phyloP scores from a whole-genome alignment of 2,888 invertebrate genomes.

The Cordylochernes scorpioides region DNA sequence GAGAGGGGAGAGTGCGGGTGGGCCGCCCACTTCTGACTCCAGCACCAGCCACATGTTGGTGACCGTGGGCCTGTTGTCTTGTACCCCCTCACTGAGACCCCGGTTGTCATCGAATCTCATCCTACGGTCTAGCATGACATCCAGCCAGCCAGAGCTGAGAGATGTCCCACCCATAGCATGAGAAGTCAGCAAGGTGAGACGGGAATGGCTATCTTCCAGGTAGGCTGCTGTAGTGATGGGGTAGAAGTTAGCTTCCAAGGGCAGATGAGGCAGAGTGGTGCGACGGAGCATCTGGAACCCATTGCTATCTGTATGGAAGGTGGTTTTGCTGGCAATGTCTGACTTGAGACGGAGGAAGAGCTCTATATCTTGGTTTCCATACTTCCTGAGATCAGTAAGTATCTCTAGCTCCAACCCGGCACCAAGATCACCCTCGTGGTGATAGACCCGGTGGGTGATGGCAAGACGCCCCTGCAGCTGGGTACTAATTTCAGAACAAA shows the following conservation, averaged over 20 bases:
- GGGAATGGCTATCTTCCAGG: slow-evolving; percentile 36
- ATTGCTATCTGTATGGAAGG: slow-evolving; percentile 49
- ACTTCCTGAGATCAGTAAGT: slow-evolving; percentile 20
- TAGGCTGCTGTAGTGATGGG: slow-evolving; percentile 78
- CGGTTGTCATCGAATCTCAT: slow-evolving; percentile 79
- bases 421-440: slow-evolving; percentile 37
- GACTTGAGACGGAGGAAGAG: slow-evolving; percentile 81
- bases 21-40: slow-evolving; percentile 27
- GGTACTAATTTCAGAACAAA: slow-evolving; percentile 49
- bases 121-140: slow-evolving; percentile 78
- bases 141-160: slow-evolving; percentile 60
- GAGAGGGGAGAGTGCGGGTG: slow-evolving; percentile 35
- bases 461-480: slow-evolving; percentile 37
- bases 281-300: slow-evolving; percentile 70
- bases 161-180: slow-evolving; percentile 65
- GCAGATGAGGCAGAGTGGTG: slow-evolving; percentile 41
- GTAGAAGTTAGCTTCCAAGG: slow-evolving; percentile 81
- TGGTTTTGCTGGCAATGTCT: slow-evolving; percentile 39
- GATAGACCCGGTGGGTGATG: slow-evolving; percentile 50
- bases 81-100: slow-evolving; percentile 78
- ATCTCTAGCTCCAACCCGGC: slow-evolving; percentile 51
- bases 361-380: slow-evolving; percentile 28
- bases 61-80: slow-evolving; percentile 43
- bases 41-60: slow-evolving; percentile 51
- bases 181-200: slow-evolving; percentile 54